Percentiles rank a stretch among this genome's conserved stretches.
phyloP scores from a whole-genome alignment of 2,113 vertebrate species.

The Boleophthalmus pectinirostris region DNA sequence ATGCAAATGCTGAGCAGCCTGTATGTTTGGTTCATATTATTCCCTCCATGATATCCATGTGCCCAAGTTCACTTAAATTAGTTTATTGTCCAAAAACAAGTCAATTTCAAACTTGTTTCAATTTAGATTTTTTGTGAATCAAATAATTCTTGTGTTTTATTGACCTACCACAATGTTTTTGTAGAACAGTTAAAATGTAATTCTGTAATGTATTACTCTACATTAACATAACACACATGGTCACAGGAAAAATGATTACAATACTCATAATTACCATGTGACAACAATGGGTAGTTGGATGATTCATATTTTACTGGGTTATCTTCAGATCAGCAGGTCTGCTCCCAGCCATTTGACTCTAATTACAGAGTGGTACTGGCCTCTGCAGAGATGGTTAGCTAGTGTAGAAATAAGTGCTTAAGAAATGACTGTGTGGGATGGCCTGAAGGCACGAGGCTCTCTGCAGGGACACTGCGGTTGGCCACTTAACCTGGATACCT shows the following conservation, averaged over 20 bases:
- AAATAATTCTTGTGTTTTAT: too few species aligned
- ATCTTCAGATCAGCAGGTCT: slow-evolving; percentile 43
- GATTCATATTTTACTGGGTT: slow-evolving; percentile 34
- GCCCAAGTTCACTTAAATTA: too few species aligned
- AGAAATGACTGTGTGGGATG: slow-evolving; percentile 54
- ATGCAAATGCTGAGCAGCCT: not conserved
- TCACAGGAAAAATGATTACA: too few species aligned
- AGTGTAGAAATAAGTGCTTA: slow-evolving; percentile 63
- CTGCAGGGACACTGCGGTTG: slow-evolving; percentile 36
- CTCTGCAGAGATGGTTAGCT: slow-evolving; percentile 49
- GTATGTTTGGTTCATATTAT: not conserved
- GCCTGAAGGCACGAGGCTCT: slow-evolving; percentile 39
- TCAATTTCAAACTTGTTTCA: too few species aligned
- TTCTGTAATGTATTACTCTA: too few species aligned
- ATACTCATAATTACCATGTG: too few species aligned
- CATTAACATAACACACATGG: too few species aligned
- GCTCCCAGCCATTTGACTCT: slow-evolving; percentile 54
- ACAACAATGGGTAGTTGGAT: not conserved
- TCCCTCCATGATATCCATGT: too few species aligned
- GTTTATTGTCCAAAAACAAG: too few species aligned
- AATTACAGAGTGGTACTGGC: slow-evolving; percentile 59
- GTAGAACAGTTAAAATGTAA: too few species aligned
- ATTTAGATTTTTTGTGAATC: too few species aligned
- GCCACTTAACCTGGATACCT: slow-evolving; percentile 61
- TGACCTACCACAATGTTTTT: too few species aligned